Conservation (phyloP, 2,888 invertebrate genomes). For the Atrina japonica region DNA sequence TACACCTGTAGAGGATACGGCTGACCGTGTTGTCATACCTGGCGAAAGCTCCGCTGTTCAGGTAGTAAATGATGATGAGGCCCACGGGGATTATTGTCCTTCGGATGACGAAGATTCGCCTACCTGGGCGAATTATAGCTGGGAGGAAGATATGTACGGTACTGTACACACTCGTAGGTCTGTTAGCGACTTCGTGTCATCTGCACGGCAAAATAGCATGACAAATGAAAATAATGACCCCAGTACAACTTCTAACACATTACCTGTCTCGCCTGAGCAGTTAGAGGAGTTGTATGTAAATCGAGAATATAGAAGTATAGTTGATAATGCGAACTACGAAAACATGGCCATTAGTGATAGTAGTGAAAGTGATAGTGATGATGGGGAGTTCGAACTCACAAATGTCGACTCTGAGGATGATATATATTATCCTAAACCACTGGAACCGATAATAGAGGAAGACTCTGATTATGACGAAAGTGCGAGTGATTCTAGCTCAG, state of each 20-base stretch:
- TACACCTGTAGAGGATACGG: no score
- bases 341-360: constrained; percentile 50
- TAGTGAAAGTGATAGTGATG: constrained; percentile 43
- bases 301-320: constrained; percentile 57
- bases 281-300: constrained; percentile 45
- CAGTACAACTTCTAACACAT: constrained; percentile 11
- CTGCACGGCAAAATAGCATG: constrained; percentile 5
- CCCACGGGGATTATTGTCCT: constrained; percentile 8
- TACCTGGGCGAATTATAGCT: constrained; percentile 59
- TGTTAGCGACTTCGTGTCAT: constrained; percentile 51
- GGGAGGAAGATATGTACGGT: constrained; percentile 53
- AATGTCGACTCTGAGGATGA: constrained; percentile 63
- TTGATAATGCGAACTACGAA: constrained; percentile 53
- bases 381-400: constrained; percentile 50
- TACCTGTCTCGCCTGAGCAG: constrained; percentile 24
- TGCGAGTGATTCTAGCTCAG: not conserved
- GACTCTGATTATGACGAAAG: constrained; percentile 56
- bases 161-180: constrained; percentile 54
- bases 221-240: constrained; percentile 13
- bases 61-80: not conserved
- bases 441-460: constrained; percentile 75
- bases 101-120: constrained; percentile 29
- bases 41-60: no score
- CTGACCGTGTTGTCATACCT: no score
- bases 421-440: constrained; percentile 52